These are phyloP conservation scores for Coelopa pilipes DNA, from an alignment of 2,888 invertebrate genomes.

Conservation along the genomic window DNA sequence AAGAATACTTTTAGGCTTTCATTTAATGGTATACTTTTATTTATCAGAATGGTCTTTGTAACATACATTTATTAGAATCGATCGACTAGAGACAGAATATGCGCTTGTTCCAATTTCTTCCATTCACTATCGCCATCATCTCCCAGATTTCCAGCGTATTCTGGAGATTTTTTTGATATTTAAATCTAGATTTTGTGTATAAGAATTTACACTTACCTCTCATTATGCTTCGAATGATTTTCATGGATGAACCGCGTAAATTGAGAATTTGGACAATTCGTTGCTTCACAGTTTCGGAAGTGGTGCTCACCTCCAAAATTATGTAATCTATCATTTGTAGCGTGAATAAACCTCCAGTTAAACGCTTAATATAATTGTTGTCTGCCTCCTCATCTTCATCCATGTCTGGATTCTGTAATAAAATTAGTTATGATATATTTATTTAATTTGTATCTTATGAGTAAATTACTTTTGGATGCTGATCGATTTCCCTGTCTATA, in stretches of 20 bases:
- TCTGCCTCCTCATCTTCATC: constrained; percentile 83
- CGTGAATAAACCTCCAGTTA: constrained; percentile 96
- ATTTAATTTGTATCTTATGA: neutral
- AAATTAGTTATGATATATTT: neutral
- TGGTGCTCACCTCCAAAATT: constrained; percentile 79
- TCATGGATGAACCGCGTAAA: constrained; percentile 88
- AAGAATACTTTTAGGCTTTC: no score
- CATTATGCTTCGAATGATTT: constrained; percentile 93
- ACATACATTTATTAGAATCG: constrained; percentile 77
- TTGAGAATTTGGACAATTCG: constrained; percentile 89
- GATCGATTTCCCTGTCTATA: constrained; percentile 82
- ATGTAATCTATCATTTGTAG: constrained; percentile 94
- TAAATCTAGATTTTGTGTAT: neutral
- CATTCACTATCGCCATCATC: constrained; percentile 82
- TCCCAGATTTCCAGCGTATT: constrained; percentile 95
- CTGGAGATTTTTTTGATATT: constrained; percentile 67
- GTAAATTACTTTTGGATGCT: constrained; percentile 59
- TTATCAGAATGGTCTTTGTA: neutral
- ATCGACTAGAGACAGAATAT: constrained; percentile 91
- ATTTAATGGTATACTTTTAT: no score
- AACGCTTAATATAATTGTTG: constrained; percentile 84
- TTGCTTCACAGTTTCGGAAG: constrained; percentile 79
- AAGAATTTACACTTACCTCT: constrained; percentile 72
- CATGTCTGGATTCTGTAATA: constrained; percentile 58
- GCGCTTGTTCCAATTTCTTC: constrained; percentile 89